A percentile compares a stretch with the other conserved stretches of the same genome.
phyloP scores from a whole-genome alignment of 2,888 invertebrate species.

The Leucophenga maculata region DNA sequence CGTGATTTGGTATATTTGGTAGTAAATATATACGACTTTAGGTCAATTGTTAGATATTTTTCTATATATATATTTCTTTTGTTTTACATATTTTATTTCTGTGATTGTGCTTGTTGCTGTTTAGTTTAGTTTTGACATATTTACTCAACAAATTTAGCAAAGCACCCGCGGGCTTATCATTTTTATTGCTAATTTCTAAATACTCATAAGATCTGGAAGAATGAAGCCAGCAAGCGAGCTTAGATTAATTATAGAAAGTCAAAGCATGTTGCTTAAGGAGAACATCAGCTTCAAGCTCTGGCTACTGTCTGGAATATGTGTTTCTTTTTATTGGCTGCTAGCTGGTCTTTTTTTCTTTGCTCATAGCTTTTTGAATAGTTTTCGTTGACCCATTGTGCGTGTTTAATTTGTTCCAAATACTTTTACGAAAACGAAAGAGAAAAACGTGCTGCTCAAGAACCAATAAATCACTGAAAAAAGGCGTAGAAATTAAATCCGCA shows the following conservation, averaged over 20 bases:
- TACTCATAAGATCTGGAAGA: neutral
- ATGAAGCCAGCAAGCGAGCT: neutral
- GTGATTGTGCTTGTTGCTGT: conserved; percentile 24
- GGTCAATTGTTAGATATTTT: conserved; percentile 56
- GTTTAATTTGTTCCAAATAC: conserved; percentile 54
- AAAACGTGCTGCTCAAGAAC: conserved; percentile 37
- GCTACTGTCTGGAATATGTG: conserved; percentile 15
- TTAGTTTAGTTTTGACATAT: conserved; percentile 54
- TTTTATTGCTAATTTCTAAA: conserved; percentile 27
- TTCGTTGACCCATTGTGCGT: conserved; percentile 22
- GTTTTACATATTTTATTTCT: neutral
- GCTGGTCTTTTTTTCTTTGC: neutral
- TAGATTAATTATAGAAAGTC: conserved; percentile 23
- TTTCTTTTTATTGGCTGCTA: neutral
- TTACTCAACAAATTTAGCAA: conserved; percentile 59
- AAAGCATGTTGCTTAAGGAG: neutral
- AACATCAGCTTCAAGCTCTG: conserved; percentile 1
- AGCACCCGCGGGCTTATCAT: conserved; percentile 28
- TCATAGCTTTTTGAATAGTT: conserved; percentile 41
- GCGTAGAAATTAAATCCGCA: conserved; percentile 39
- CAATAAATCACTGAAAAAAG: conserved; percentile 54
- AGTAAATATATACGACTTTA: conserved; percentile 38
- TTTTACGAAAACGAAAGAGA: conserved; percentile 45
- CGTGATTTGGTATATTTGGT: neutral
- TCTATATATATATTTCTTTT: neutral